Percentiles rank a stretch among this genome's conserved stretches.
Evolutionary conservation across 2,888 invertebrate genomes (phyloP).

Genomic region (Agrenia bidenticulata): DNA sequence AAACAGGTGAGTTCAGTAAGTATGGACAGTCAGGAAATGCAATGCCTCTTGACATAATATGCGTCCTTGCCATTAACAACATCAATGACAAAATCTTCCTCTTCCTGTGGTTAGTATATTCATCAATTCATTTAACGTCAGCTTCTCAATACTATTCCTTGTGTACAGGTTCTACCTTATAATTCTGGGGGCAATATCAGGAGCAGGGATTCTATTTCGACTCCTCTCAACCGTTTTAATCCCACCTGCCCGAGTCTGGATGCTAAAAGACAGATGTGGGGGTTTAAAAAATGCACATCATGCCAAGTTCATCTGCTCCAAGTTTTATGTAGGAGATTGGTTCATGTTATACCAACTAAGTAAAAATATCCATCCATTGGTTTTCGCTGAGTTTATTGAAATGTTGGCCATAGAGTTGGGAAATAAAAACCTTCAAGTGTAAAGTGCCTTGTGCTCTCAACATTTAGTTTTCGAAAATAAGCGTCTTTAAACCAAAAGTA

Average conservation of each 20-base stretch:
- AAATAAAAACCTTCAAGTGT: not conserved
- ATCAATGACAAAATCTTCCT: constrained; percentile 37
- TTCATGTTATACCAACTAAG: constrained; percentile 31
- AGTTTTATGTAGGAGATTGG: constrained; percentile 28
- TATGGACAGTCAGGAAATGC: constrained; percentile 27
- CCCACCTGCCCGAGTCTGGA: not conserved
- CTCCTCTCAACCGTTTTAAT: constrained; percentile 1
- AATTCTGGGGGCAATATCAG: constrained; percentile 14
- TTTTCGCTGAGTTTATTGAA: constrained; percentile 27
- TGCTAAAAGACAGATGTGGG: constrained; percentile 12
- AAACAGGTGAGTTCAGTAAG: not conserved
- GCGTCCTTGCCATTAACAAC: constrained; percentile 29
- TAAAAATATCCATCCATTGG: constrained; percentile 23
- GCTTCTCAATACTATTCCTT: too few species aligned
- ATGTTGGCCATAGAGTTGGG: not conserved
- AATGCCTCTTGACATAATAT: constrained; percentile 22
- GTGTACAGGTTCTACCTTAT: constrained; percentile 33
- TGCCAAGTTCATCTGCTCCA: constrained; percentile 17
- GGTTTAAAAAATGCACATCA: constrained; percentile 11
- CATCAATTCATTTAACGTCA: too few species aligned
- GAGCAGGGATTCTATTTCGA: constrained; percentile 13
- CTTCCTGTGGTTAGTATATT: constrained; percentile 32
- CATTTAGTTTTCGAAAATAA: too few species aligned
- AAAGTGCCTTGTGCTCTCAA: too few species aligned
- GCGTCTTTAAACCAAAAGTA: too few species aligned